These are phyloP conservation scores for Forbesichthys agassizii DNA, from an alignment of 2,113 vertebrate species.

Conservation along the genomic window DNA sequence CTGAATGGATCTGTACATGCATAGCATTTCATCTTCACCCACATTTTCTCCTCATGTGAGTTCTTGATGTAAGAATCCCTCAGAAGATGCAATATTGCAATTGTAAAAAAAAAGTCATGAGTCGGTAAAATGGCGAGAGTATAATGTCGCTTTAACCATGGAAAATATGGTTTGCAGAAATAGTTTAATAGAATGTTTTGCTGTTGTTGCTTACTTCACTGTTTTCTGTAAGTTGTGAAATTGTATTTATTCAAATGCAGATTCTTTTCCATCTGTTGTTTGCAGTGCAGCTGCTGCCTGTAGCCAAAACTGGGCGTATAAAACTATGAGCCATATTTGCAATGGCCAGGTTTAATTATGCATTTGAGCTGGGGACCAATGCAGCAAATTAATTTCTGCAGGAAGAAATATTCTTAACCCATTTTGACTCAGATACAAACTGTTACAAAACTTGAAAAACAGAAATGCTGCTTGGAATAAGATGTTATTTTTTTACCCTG, in stretches of 20 bases:
- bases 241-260: constrained; percentile 52
- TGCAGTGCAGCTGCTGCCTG: constrained; percentile 40
- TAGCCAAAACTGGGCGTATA: constrained; percentile 50
- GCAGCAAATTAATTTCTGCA: constrained; percentile 39
- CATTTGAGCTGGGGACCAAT: constrained; percentile 46
- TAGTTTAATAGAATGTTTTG: neutral
- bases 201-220: constrained; percentile 23
- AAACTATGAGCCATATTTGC: constrained; percentile 64
- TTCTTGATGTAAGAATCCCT: constrained; percentile 8
- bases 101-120: neutral
- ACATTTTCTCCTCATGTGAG: neutral
- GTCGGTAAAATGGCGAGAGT: constrained; percentile 2
- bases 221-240: constrained; percentile 36
- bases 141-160: neutral
- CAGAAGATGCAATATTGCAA: constrained; percentile 9
- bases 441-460: constrained; percentile 4
- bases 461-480: no score
- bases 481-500: no score
- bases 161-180: neutral
- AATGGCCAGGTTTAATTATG: constrained; percentile 55
- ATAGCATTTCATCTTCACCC: neutral
- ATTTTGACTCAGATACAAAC: constrained; percentile 27
- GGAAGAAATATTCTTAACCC: constrained; percentile 40
- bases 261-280: constrained; percentile 61
- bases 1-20: neutral